Evolutionary conservation across 2,113 vertebrate genomes (phyloP).

Genomic region (Nerophis ophidion): DNA sequence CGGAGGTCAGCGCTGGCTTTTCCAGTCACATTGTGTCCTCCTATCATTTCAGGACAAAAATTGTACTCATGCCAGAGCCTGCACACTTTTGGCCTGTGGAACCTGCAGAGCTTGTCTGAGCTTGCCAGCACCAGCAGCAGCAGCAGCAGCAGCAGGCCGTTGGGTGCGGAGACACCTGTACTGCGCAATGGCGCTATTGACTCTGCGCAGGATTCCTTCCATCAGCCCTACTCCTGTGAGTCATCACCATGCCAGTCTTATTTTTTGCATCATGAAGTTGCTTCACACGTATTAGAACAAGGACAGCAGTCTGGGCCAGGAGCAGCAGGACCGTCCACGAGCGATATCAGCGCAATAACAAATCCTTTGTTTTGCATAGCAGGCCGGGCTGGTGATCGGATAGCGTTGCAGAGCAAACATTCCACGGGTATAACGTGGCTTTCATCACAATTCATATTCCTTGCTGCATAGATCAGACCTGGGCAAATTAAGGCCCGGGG

Average conservation of each 20-base stretch:
- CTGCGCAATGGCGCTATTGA: slow-evolving; percentile 79
- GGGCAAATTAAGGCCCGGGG: no score
- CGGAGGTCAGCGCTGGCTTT: no score
- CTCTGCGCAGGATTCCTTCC: slow-evolving; percentile 75
- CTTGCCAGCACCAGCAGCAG: slow-evolving; percentile 19
- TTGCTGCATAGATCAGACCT: slow-evolving; percentile 3
- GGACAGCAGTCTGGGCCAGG: background rate
- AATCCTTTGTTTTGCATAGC: slow-evolving; percentile 12
- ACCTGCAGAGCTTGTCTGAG: slow-evolving; percentile 47
- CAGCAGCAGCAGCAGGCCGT: slow-evolving; percentile 9
- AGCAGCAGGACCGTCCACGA: background rate
- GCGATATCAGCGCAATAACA: background rate
- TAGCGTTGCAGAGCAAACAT: slow-evolving; percentile 7
- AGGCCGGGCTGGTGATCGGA: slow-evolving; percentile 6
- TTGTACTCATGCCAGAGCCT: background rate
- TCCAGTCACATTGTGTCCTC: background rate
- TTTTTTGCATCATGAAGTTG: slow-evolving; percentile 3
- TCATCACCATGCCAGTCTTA: slow-evolving; percentile 2
- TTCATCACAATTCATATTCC: slow-evolving; percentile 7
- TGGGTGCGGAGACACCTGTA: slow-evolving; percentile 16
- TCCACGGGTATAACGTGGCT: background rate
- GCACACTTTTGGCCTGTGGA: slow-evolving; percentile 27
- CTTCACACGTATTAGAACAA: background rate
- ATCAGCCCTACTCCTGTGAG: slow-evolving; percentile 60
- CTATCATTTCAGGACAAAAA: slow-evolving; percentile 36